Evolutionary conservation across 2,888 invertebrate species (phyloP), one percentile per base, ranked within the genome.

Genomic region (Steinernema carpocapsae): DNA sequence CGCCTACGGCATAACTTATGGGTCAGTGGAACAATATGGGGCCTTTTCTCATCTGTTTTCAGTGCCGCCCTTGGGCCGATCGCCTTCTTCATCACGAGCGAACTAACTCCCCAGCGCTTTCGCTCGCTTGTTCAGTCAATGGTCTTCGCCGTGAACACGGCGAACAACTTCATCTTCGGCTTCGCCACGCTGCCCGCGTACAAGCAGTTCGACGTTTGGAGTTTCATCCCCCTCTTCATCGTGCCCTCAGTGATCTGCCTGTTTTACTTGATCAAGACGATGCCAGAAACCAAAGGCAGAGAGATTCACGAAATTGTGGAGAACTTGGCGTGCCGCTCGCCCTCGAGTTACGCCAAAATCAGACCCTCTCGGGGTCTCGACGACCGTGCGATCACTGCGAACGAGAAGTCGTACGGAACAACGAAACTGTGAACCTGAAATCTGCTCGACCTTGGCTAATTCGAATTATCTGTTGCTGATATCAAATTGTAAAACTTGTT

Each of bases 71-170:
- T 82, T 12, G 82, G 82, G 0, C 82, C 82, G 0, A 82, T 82
- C 46, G 82, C 83, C 26, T 81, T 80, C 75, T 82, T 84, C 78
- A 82, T 82, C 42, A 80, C 82, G 14, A 75, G 77, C 19, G 83
- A 82, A 37, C 73, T 82, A 12, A 78, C 76, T 10, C 80, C 84
- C 6, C 83, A 82, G 71, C 72, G 77, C n/a, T 83, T 76, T 59
- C 80, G 83, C 7, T 80, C 83, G 17, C 74, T 82, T 45, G 80
- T 83, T 37, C 84, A 84, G 72, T 82, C 82, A 1, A 82, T 82
- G 71, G 82, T 83, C 10, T 83, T 81, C 71, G 80, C 73, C 22
- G 70, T 80, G 19, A 81, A 83, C 74, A 81, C 81, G 42, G 72
- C 77, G 22, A 73, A 72, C 73, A 83, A 76, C 70, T 83, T 80